Base-by-base conservation (phyloP, 2,113 vertebrate species). In the Pungitius pungitius region DNA sequence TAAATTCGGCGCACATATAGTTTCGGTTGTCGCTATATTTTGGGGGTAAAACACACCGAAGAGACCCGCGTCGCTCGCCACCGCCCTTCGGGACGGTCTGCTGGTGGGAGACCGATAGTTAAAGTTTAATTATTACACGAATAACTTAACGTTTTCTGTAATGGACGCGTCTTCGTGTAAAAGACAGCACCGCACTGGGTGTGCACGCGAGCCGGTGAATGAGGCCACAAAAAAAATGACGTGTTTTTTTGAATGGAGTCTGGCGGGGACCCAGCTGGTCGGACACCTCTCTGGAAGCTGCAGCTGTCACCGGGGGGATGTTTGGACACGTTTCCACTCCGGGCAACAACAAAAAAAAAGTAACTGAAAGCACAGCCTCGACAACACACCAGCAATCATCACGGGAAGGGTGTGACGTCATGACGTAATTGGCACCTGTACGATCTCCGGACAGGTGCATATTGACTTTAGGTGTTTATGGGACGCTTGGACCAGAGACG, bases 341-440 rank as follows among this genome's bases (percentile, higher is more conserved):
- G 5, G 7, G 26, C 22, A 54, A 13, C 13, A 14, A 26, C 43
- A 45, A 54, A 12, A 14, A 11, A 52, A 2, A 24, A 24, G 4
- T 2, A 18, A 17, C 18, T 49, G 18, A n/a, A 49, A 22, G 22
- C 12, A 40, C 1, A 30, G 11, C 5, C 33, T 3, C n/a, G 14
- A 17, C 13, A 18, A 17, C 14, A 35, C 27, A 12, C 2, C 4
- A 51, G 14, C 8, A 22, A 54, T 24, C 51, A 14, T 11, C n/a
- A 22, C 47, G 22, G n/a, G 22, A 49, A 51, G n/a, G 4, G 22
- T 22, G 1, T 54, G 37, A 43, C 39, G 51, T n/a, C 17, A 17
- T 68, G 71, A 80, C 78, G 59, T 49, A 71, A 39, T 1, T 2
- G 11, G 7, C 75, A 77, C 75, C 75, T 77, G 58, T 42, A 24